Base-by-base conservation (phyloP, 2,797 vertebrate species). In the Poecilia picta region DNA sequence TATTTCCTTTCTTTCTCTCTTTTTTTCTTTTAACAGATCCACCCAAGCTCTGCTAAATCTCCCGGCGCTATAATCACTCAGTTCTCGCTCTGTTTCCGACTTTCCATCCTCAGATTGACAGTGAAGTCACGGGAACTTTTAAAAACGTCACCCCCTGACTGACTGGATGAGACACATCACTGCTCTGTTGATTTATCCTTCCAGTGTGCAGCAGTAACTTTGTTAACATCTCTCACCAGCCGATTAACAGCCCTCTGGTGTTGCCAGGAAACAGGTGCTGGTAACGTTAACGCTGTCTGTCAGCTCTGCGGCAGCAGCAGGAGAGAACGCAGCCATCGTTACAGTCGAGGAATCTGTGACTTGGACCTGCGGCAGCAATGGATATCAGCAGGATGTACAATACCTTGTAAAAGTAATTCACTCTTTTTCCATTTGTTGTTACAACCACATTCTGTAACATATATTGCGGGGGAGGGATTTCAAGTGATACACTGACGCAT, bases 151-250 rank as follows among this genome's bases (percentile, higher is more conserved):
- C 49, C 80, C 86, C 89, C 83, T 89, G 89, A 92, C 85, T 84
- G 74, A 68, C 77, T 90, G 83, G 85, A 91, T 82, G 82, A 91
- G 85, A 92, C 91, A 78, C 79, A 85, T 49, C 33, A 39, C 82
- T 72, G 55, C 89, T 84, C 83, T 74, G 82, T 83, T 94, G 92
- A 94, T 94, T 95, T 93, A 94, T 94, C 86, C 88, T 87, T 90
- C 87, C 88, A 90, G 85, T 36, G 82, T 71, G 81, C 83, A 47
- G 79, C 85, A 83, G 87, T 89, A 91, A 92, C 91, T 93, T 91
- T 92, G 90, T 95, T 92, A 93, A 93, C 53, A 87, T 92, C 92
- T 93, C 94, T 94, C 93, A 89, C 93, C 94, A 91, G 92, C 88
- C 89, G 90, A 91, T 95, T 94, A 95, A 94, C 93, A 89, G 91